Conservation (phyloP, 2,797 vertebrate genomes). For the Thamnophis elegans region DNA sequence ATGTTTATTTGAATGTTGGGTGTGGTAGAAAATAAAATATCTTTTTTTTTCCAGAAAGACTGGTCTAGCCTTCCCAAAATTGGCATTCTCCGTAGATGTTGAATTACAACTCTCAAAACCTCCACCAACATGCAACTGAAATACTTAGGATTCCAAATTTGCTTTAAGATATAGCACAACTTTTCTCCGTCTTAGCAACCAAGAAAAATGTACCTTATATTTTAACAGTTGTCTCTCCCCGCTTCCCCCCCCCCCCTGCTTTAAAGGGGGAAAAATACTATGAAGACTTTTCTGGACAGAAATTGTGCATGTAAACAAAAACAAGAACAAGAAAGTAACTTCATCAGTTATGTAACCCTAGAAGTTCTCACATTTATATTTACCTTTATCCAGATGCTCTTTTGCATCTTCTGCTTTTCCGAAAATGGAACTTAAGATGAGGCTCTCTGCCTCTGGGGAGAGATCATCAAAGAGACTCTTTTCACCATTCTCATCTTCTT, state of each 20-base stretch:
- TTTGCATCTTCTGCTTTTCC: constrained; percentile 76
- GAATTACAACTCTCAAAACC: background rate
- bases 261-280: background rate
- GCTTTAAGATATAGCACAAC: background rate
- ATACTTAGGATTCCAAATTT: background rate
- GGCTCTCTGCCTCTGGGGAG: constrained; percentile 76
- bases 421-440: constrained; percentile 77
- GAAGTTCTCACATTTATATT: background rate
- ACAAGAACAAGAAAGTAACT: background rate
- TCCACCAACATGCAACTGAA: background rate
- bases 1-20: background rate
- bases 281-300: background rate
- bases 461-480: constrained; percentile 72
- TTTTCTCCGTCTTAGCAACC: background rate
- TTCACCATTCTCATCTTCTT: constrained; percentile 67
- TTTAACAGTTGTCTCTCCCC: background rate
- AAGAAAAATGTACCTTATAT: background rate
- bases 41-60: background rate
- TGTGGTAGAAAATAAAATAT: background rate
- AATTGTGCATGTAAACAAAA: background rate
- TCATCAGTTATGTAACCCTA: background rate
- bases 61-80: background rate
- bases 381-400: constrained; percentile 64
- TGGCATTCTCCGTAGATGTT: background rate
- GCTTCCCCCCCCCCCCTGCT: background rate